Conservation (phyloP, 2,113 vertebrate genomes). For the Himantopus leucocephalus region DNA sequence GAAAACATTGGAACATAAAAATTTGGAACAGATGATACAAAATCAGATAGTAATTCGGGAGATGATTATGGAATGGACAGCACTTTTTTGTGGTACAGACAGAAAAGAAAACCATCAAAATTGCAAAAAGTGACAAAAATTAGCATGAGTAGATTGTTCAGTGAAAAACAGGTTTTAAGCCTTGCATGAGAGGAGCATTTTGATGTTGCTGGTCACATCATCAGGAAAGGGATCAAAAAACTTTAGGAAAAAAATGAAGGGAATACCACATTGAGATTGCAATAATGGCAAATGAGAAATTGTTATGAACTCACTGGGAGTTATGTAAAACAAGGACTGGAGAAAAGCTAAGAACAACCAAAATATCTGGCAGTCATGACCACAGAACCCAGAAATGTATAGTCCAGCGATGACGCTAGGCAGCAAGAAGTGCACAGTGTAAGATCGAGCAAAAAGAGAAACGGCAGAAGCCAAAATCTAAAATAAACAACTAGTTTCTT, state of each 20-base stretch:
- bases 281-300: neutral
- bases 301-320: neutral
- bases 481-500: neutral
- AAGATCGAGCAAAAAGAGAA: neutral
- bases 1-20: neutral
- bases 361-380: neutral
- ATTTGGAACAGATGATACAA: neutral
- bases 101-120: neutral
- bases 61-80: neutral
- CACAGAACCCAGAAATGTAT: neutral
- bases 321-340: neutral
- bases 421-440: neutral
- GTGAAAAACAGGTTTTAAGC: neutral
- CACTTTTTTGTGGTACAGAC: neutral
- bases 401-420: neutral
- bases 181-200: neutral
- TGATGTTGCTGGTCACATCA: neutral
- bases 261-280: neutral
- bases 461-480: neutral
- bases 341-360: neutral
- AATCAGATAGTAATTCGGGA: neutral
- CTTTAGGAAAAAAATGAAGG: neutral
- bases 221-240: neutral
- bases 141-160: neutral
- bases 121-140: neutral